A percentile compares a stretch with the other conserved stretches of the same genome.
Conservation (phyloP, 92 coral and sea anemone genomes). For the Heliopora coerulea region DNA sequence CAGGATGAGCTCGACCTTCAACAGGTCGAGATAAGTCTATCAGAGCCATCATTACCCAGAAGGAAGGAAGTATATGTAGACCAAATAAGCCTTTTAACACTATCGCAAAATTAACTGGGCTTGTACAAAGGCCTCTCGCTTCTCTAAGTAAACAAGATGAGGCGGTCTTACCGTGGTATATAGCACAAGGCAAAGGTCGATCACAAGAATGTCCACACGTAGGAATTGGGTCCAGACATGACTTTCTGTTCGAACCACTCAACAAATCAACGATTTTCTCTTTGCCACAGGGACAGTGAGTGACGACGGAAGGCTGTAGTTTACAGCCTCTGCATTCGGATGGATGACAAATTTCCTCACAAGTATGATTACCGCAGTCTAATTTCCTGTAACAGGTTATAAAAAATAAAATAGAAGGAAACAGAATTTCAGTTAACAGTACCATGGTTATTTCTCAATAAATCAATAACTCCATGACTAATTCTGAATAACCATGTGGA, state of each 20-base stretch:
- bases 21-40: no score
- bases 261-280: constrained; percentile 58
- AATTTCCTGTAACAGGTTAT: constrained; percentile 53
- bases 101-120: no score
- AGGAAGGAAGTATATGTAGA: no score
- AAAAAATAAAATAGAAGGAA: not conserved
- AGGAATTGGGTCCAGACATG: constrained; percentile 85
- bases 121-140: no score
- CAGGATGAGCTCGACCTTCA: no score
- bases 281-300: constrained; percentile 91
- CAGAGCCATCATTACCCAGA: no score
- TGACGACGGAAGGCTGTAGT: constrained; percentile 71
- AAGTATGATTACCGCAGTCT: constrained; percentile 89
- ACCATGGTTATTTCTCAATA: no score
- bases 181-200: constrained; percentile 72
- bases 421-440: no score
- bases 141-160: no score
- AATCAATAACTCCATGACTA: no score
- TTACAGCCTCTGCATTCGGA: constrained; percentile 62
- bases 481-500: no score
- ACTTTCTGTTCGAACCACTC: constrained; percentile 57
- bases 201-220: constrained; percentile 73
- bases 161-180: constrained; percentile 32
- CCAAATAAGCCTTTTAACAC: no score
- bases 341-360: constrained; percentile 74